A percentile compares a stretch with the other conserved stretches of the same genome.
Conservation (phyloP, 2,888 invertebrate species). For the Tenthredo mesomela region DNA sequence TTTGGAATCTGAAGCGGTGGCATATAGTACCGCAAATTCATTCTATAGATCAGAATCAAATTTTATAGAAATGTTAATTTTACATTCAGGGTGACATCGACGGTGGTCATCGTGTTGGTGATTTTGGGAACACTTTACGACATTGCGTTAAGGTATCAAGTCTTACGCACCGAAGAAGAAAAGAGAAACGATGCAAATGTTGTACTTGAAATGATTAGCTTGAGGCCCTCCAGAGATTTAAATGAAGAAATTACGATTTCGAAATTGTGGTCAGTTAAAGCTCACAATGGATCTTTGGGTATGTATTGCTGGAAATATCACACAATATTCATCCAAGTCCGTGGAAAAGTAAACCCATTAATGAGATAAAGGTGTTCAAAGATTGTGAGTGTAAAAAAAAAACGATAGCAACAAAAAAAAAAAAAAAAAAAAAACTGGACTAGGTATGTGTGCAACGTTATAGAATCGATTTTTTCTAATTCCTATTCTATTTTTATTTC, state of each 20-base stretch:
- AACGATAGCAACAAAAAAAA: not conserved
- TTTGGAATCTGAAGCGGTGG: not conserved
- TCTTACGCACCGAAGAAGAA: constrained; percentile 58
- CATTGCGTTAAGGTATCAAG: constrained; percentile 67
- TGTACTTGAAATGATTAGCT: constrained; percentile 56
- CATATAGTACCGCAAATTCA: not conserved
- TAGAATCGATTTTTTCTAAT: not conserved
- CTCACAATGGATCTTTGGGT: constrained; percentile 68
- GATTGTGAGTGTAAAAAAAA: not conserved
- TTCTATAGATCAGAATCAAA: not conserved
- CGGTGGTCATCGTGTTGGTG: constrained; percentile 73
- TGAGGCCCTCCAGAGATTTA: constrained; percentile 45
- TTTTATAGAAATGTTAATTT: not conserved
- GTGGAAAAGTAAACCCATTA: not conserved
- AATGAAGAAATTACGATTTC: constrained; percentile 63
- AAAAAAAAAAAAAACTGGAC: not conserved
- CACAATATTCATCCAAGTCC: not conserved
- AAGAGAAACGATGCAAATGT: constrained; percentile 53
- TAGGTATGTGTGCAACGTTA: not conserved
- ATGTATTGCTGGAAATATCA: constrained; percentile 25
- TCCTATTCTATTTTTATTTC: too few relatives aligned
- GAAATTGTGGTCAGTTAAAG: constrained; percentile 65
- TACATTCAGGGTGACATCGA: constrained; percentile 62
- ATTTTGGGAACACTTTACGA: constrained; percentile 79
- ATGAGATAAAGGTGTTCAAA: not conserved